These are phyloP conservation scores for Ranitomeya variabilis DNA, from an alignment of 2,113 vertebrate genomes.

Conservation along the genomic window DNA sequence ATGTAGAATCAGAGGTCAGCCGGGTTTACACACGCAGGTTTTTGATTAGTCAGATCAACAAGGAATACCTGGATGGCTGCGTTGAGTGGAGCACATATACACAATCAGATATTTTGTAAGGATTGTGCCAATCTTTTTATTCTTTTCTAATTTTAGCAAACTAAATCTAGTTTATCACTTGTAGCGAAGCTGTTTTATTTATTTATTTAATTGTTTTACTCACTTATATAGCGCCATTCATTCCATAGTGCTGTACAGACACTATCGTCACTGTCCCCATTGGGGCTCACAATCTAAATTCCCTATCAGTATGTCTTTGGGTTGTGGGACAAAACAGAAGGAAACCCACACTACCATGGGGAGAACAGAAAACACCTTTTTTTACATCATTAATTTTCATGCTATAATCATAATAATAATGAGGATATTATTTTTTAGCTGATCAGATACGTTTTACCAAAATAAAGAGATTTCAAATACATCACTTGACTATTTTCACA, in stretches of 20 bases:
- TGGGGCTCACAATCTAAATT: too few species aligned
- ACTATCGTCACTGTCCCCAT: too few species aligned
- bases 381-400: neutral
- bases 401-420: neutral
- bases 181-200: neutral
- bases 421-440: neutral
- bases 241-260: too few species aligned
- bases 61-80: neutral
- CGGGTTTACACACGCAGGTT: neutral
- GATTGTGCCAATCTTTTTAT: neutral
- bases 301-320: too few species aligned
- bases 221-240: too few species aligned
- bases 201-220: too few species aligned
- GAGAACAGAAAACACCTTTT: too few species aligned
- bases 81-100: neutral
- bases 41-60: neutral
- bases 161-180: neutral
- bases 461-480: neutral
- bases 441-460: neutral
- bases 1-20: neutral
- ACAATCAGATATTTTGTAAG: neutral
- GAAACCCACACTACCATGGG: too few species aligned
- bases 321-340: too few species aligned
- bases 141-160: neutral
- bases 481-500: neutral